Evolutionary conservation across 2,888 invertebrate genomes (phyloP).

Genomic region (Drosophila cyrtoloma): DNA sequence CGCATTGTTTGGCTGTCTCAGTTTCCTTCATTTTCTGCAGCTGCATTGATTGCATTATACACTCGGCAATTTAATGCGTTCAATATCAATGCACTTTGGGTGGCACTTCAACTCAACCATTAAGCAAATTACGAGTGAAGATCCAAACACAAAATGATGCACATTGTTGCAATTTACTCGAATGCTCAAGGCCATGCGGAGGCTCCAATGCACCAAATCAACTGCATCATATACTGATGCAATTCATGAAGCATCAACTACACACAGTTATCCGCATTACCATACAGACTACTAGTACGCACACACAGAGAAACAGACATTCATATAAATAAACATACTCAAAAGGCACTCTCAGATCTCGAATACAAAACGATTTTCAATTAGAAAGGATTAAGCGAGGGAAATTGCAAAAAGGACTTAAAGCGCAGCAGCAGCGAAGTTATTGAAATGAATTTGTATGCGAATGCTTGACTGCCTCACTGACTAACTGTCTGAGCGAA

Average conservation of each 20-base stretch:
- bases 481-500: slow-evolving; percentile 30
- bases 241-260: slow-evolving; percentile 51
- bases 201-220: slow-evolving; percentile 51
- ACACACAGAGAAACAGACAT: neutral
- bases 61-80: slow-evolving; percentile 61
- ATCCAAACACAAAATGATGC: slow-evolving; percentile 55
- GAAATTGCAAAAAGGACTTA: slow-evolving; percentile 76
- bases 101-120: slow-evolving; percentile 65
- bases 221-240: slow-evolving; percentile 53
- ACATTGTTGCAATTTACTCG: slow-evolving; percentile 57
- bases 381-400: slow-evolving; percentile 77
- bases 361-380: slow-evolving; percentile 75
- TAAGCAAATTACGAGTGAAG: slow-evolving; percentile 72
- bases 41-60: slow-evolving; percentile 58
- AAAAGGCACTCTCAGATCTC: slow-evolving; percentile 54
- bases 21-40: slow-evolving; percentile 19
- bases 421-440: slow-evolving; percentile 66
- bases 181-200: slow-evolving; percentile 63
- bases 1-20: slow-evolving; percentile 48
- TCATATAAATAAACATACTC: slow-evolving; percentile 15
- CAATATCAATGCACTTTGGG: slow-evolving; percentile 58
- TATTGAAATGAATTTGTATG: slow-evolving; percentile 78
- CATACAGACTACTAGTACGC: slow-evolving; percentile 5
- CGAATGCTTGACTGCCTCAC: slow-evolving; percentile 54
- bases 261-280: slow-evolving; percentile 42